Conservation (phyloP, 2,888 invertebrate genomes). For the Temnothorax rugatulus region DNA sequence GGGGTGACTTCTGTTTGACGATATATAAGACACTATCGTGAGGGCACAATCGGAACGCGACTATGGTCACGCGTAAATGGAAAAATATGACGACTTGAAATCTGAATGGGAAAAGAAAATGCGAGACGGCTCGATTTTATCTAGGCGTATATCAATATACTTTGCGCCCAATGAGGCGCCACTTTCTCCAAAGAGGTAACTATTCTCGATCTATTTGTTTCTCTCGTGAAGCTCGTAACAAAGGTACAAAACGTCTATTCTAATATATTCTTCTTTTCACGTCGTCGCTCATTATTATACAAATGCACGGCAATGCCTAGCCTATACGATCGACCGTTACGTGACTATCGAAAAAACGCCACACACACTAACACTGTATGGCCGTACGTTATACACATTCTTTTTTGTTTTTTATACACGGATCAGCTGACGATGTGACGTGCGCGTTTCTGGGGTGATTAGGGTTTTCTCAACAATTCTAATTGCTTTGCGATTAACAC, state of each 20-base stretch:
- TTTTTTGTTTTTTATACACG: slow-evolving; percentile 11
- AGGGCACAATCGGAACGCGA: slow-evolving; percentile 3
- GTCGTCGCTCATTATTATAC: slow-evolving; percentile 45
- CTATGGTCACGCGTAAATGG: not conserved
- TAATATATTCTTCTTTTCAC: slow-evolving; percentile 37
- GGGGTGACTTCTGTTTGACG: not conserved
- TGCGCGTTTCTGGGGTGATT: slow-evolving; percentile 1
- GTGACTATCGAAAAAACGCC: slow-evolving; percentile 14
- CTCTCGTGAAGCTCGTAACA: slow-evolving; percentile 35
- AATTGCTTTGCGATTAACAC: slow-evolving; percentile 11
- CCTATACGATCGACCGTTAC: not conserved
- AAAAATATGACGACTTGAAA: slow-evolving; percentile 31
- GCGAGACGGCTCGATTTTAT: slow-evolving; percentile 15
- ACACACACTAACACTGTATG: slow-evolving; percentile 15
- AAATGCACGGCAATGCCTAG: slow-evolving; percentile 36
- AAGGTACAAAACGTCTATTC: slow-evolving; percentile 46
- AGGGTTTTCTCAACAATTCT: slow-evolving; percentile 17
- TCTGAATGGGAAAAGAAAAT: slow-evolving; percentile 9
- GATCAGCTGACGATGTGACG: not conserved
- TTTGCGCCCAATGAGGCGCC: not conserved
- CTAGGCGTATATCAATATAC: slow-evolving; percentile 20
- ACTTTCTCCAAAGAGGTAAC: slow-evolving; percentile 33
- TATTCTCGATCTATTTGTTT: slow-evolving; percentile 47
- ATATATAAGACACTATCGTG: not conserved
- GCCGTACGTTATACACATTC: slow-evolving; percentile 20